Evolutionary conservation across 2,888 invertebrate species (phyloP).

Genomic region (Ochropacha duplaris): DNA sequence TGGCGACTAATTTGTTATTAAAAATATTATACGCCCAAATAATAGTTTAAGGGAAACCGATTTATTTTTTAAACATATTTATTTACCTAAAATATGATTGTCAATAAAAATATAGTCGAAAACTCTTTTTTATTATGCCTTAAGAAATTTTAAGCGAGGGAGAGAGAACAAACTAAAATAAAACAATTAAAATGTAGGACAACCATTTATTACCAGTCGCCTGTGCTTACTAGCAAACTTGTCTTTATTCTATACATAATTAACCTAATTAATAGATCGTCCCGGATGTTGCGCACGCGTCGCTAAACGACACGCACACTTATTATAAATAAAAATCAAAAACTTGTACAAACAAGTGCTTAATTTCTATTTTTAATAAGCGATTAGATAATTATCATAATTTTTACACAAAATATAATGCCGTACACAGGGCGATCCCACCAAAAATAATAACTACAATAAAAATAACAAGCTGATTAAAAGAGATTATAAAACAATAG

Average conservation of each 20-base stretch:
- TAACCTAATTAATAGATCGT: constrained; percentile 35
- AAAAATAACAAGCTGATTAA: constrained; percentile 33
- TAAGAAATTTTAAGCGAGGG: background rate
- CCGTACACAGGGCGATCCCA: constrained; percentile 23
- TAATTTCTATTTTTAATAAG: constrained; percentile 16
- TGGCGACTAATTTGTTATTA: background rate
- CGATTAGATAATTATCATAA: constrained; percentile 23
- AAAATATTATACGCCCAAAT: constrained; percentile 9
- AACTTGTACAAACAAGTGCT: background rate
- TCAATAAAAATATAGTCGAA: background rate
- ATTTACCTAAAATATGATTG: background rate
- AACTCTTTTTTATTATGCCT: background rate
- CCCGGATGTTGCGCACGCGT: constrained; percentile 17
- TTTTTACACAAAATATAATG: constrained; percentile 35
- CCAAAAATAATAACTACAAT: constrained; percentile 25
- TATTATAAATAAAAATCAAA: constrained; percentile 10
- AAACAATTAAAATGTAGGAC: constrained; percentile 29
- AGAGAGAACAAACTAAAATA: constrained; percentile 7
- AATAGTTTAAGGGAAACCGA: constrained; percentile 7
- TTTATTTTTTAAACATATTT: constrained; percentile 5
- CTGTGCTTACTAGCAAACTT: constrained; percentile 43
- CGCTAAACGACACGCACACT: constrained; percentile 8
- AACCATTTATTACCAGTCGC: constrained; percentile 43
- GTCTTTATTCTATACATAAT: constrained; percentile 39
- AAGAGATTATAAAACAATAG: constrained; percentile 43